Evolutionary conservation across 2,888 invertebrate genomes (phyloP), one percentile per base, ranked within the genome.

Genomic region (Cistogaster globosa): DNA sequence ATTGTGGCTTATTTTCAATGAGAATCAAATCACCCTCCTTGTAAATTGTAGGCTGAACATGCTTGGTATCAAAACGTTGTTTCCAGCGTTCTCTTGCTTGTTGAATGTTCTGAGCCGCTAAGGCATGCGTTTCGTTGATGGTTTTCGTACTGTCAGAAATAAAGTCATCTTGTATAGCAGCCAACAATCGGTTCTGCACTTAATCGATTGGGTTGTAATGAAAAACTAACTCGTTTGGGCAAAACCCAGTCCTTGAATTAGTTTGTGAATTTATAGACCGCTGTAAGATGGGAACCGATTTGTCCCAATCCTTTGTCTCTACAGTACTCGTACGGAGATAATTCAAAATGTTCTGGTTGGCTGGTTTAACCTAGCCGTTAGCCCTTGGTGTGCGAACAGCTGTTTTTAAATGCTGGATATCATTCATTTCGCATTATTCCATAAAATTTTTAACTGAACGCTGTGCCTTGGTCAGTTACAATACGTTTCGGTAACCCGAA

Each of bases 1-100:
- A 26, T 26, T 26, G 26, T 26, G 26, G 26, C 4, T 26, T 4
- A 26, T 26, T 26, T 69, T 62, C 62, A 26, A 86, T 51, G 1
- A 81, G 68, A 2, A 86, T 55, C 18, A 86, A 38, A 42, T 42
- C 14, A 6, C 3, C 45, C 5, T 14, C 45, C 3, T 16, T 48
- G 12, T 48, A 48, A 3, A 48, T 48, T n/a, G 16, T 48, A 48
- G 45, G 45, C 6, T n/a, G 16, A 48, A 5, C 0, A 48, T 48
- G 45, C 7, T 48, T n/a, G 45, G n/a, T 48, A 1, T 48, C 45
- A 48, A 6, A 48, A 4, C 45, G 16, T 5, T n/a, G 45, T n/a
- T 48, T n/a, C 45, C 16, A 48, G 5, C 14, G n/a, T 2, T 48
- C 45, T 48, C 16, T 16, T 48, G 16, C 7, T 48, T 48, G 16